A percentile compares a stretch with the other conserved stretches of the same genome.
Evolutionary conservation across 2,888 invertebrate species (phyloP).

Genomic region (Yponomeuta sedellus): DNA sequence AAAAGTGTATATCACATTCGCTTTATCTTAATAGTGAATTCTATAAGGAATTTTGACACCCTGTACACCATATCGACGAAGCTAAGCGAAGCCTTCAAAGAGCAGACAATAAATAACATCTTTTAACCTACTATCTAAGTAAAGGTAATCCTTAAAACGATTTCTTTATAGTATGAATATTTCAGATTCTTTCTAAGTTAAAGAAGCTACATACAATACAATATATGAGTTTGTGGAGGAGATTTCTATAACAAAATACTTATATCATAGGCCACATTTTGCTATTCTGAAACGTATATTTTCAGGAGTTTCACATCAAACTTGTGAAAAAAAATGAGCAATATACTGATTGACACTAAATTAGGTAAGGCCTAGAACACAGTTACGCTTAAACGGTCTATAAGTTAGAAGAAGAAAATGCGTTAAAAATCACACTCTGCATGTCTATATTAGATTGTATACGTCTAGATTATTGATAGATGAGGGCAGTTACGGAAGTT

Average conservation of each 20-base stretch:
- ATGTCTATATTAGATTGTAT: neutral
- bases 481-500: neutral
- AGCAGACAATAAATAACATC: conserved; percentile 13
- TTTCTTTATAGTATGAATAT: neutral
- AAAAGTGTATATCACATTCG: neutral
- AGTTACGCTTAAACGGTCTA: neutral
- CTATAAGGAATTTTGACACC: neutral
- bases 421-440: neutral
- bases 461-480: neutral
- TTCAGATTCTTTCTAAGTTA: conserved; percentile 4
- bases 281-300: neutral
- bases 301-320: neutral
- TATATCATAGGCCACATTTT: conserved; percentile 8
- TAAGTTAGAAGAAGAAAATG: neutral
- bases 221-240: conserved; percentile 10
- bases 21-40: conserved; percentile 1
- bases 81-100: neutral
- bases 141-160: conserved; percentile 3
- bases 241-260: conserved; percentile 9
- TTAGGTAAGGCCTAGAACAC: neutral
- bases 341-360: neutral
- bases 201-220: neutral
- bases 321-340: neutral
- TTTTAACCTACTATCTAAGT: conserved; percentile 12
- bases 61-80: neutral